Evolutionary conservation across 1,140 invertebrate species (phyloP), one percentile per base, ranked within the genome.

Genomic region (Micrasema minimum): DNA sequence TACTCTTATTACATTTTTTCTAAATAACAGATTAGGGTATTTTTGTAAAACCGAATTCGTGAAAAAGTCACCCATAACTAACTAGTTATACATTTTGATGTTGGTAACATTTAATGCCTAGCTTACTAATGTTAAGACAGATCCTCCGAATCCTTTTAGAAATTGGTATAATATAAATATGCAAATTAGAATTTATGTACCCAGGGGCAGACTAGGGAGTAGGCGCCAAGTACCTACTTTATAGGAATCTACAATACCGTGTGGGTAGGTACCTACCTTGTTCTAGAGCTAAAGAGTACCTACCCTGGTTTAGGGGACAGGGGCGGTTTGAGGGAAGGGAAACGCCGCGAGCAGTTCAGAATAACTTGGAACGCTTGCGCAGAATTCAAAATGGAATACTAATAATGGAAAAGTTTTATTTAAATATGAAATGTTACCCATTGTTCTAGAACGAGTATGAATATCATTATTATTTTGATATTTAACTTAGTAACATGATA

Each of bases 101-200:
- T n/a, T n/a, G n/a, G n/a, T n/a, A n/a, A n/a, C n/a, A n/a, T n/a
- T n/a, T n/a, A n/a, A n/a, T n/a, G n/a, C n/a, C n/a, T n/a, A n/a
- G n/a, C n/a, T n/a, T n/a, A n/a, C n/a, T n/a, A n/a, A n/a, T n/a
- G n/a, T n/a, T 31, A 48, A 64, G 59, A 64, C 41, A 64, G 22
- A 64, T 64, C 16, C 59, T 31, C 43, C 20, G 59, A 46, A 64
- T 64, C 59, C 59, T 64, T 59, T 46, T 64, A 26, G 31, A 64
- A 64, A 64, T 64, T 64, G 43, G 59, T 64, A 64, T 26, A 64
- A 64, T 64, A 64, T 64, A 64, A 64, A 64, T 64, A 64, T 64
- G 59, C 43, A 64, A 64, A 64, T 64, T 16, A 46, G 59, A 64
- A 64, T 64, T 64, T 64, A 45, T 45, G 26, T 64, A 64, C 26